Conservation (phyloP, 2,113 vertebrate genomes). For the Hippocampus barbouri region DNA sequence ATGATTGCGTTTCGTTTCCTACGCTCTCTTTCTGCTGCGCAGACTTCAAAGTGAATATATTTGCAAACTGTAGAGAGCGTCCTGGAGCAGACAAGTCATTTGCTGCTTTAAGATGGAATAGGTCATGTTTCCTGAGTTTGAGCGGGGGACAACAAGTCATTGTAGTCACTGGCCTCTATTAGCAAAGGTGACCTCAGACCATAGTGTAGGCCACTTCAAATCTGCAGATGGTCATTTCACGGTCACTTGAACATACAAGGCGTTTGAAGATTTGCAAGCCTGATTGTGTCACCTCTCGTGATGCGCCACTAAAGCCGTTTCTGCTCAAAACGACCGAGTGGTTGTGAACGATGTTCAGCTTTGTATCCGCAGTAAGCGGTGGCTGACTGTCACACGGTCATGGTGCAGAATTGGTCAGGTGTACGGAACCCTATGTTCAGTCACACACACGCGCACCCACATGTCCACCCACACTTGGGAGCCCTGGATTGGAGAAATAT, state of each 20-base stretch:
- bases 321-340: constrained; percentile 22
- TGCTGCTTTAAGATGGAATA: not conserved
- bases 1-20: no score
- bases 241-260: constrained; percentile 55
- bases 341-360: constrained; percentile 40
- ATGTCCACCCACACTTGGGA: no score
- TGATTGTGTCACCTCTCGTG: constrained; percentile 51
- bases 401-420: constrained; percentile 42
- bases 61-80: not conserved
- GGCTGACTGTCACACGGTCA: constrained; percentile 13
- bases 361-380: constrained; percentile 23
- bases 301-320: constrained; percentile 33
- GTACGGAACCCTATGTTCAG: constrained; percentile 15
- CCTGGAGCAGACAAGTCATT: not conserved
- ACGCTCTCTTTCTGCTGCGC: not conserved
- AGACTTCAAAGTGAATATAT: not conserved
- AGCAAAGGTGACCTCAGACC: constrained; percentile 21
- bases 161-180: constrained; percentile 14
- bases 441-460: constrained; percentile 5
- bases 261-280: constrained; percentile 30
- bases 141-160: not conserved
- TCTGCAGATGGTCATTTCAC: constrained; percentile 43
- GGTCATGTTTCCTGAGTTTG: not conserved
- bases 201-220: constrained; percentile 32
- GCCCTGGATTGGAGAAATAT: no score